These are phyloP conservation scores for Melanotus villosus DNA, from an alignment of 2,888 invertebrate species.

Conservation along the genomic window DNA sequence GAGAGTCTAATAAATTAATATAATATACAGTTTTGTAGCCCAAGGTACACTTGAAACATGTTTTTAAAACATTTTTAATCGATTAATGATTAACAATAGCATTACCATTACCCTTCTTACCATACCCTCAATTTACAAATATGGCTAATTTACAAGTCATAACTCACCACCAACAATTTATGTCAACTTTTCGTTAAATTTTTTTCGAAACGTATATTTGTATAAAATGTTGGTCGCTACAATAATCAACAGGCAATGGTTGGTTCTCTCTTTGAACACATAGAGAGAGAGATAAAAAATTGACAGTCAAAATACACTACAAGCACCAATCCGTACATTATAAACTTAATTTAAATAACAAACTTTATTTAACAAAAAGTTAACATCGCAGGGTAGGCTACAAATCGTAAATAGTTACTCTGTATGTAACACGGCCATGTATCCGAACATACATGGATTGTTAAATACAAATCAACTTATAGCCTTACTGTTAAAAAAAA, in stretches of 20 bases:
- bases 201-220: background rate
- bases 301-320: constrained; percentile 23
- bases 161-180: constrained; percentile 49
- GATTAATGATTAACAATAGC: constrained; percentile 61
- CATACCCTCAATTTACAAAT: constrained; percentile 59
- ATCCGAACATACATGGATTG: constrained; percentile 57
- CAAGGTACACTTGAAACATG: constrained; percentile 57
- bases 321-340: constrained; percentile 22
- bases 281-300: background rate
- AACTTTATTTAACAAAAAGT: constrained; percentile 57
- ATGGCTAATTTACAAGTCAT: constrained; percentile 58
- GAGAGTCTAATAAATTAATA: constrained; percentile 55
- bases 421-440: constrained; percentile 63
- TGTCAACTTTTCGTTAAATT: constrained; percentile 60
- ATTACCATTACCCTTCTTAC: constrained; percentile 59
- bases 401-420: constrained; percentile 55
- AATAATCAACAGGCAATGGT: too few species aligned
- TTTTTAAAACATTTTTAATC: constrained; percentile 57
- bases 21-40: constrained; percentile 59
- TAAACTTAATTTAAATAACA: constrained; percentile 24
- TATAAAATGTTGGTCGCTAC: too few species aligned
- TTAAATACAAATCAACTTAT: constrained; percentile 59
- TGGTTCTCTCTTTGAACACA: background rate
- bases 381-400: constrained; percentile 55
- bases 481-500: constrained; percentile 55